Base-by-base conservation (phyloP, 2,888 invertebrate species). In the Saturnia japonica region DNA sequence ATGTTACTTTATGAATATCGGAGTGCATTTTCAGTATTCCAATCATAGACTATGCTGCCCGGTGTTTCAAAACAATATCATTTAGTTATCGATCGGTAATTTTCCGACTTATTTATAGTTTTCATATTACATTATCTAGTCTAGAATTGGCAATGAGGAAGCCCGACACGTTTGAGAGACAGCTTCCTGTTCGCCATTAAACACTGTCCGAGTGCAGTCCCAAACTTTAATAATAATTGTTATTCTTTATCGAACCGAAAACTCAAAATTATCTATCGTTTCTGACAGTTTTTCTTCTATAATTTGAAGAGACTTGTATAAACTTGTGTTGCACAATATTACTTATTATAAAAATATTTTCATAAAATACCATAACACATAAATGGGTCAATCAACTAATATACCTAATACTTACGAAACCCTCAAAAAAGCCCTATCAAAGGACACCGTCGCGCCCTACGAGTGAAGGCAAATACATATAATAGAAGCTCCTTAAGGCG, bases 101-200 rank as follows among this genome's bases (percentile, higher is more conserved):
- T n/a, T 40, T 40, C 9, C 40, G 12, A 64, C 25, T 62, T 34
- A 64, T 40, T 40, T 64, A 64, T 62, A 62, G 28, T 34, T 62
- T 64, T 64, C n/a, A 64, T 40, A 40, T 64, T 64, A 40, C 64
- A 11, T 40, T 64, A 40, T 64, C 64, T 64, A 40, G n/a, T 64
- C 40, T 40, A 64, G 64, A 64, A 40, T 40, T 64, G 64, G 19
- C 40, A 64, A 40, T 40, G 19, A 64, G 64, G 40, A 64, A 64
- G 64, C 64, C 40, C 40, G 64, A 40, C 22, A n/a, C 40, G 40
- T 64, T 64, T 64, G 64, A 64, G 64, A 64, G 64, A 64, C 64
- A 34, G 64, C 19, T 40, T 64, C 64, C 40, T 11, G 40, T 64
- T 64, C 16, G 64, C 40, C 64, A 64, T 40, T 64, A 40, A 64